Evolutionary conservation across 2,888 invertebrate species (phyloP).

Genomic region (Diaphora mendica): DNA sequence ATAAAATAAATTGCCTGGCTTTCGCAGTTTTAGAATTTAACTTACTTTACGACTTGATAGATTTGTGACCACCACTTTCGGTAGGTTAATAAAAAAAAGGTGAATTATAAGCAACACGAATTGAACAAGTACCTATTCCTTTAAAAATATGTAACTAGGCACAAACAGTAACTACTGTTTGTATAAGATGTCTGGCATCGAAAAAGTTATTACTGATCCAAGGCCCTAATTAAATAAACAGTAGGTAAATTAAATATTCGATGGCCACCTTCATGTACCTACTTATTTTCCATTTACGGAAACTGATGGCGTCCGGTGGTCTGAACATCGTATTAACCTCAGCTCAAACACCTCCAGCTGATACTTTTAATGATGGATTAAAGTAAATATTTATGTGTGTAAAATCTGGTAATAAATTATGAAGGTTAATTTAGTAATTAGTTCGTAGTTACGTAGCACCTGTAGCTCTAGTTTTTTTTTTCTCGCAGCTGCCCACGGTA

Average conservation of each 20-base stretch:
- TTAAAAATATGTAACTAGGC: not conserved
- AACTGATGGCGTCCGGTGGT: constrained; percentile 2
- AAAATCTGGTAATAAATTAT: not conserved
- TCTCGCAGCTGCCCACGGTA: constrained; percentile 58
- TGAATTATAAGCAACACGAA: not conserved
- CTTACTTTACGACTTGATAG: not conserved
- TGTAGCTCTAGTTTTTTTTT: constrained; percentile 38
- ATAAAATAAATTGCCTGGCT: too few species aligned
- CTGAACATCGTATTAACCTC: not conserved
- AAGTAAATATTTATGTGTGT: constrained; percentile 32
- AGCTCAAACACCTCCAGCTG: not conserved
- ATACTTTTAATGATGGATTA: not conserved
- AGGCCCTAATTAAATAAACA: not conserved
- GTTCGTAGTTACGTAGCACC: constrained; percentile 23
- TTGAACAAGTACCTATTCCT: not conserved
- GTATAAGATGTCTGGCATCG: not conserved
- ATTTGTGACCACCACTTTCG: not conserved
- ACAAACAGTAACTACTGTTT: not conserved
- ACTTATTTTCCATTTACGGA: not conserved
- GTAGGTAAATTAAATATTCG: not conserved
- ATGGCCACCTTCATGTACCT: not conserved
- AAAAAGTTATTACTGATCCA: not conserved
- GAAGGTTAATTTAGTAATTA: constrained; percentile 25
- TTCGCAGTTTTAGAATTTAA: too few species aligned
- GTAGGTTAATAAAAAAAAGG: too few species aligned